A percentile compares a stretch with the other conserved stretches of the same genome.
Evolutionary conservation across 2,888 invertebrate genomes (phyloP).

Genomic region (Chrysopilus asiliformis): DNA sequence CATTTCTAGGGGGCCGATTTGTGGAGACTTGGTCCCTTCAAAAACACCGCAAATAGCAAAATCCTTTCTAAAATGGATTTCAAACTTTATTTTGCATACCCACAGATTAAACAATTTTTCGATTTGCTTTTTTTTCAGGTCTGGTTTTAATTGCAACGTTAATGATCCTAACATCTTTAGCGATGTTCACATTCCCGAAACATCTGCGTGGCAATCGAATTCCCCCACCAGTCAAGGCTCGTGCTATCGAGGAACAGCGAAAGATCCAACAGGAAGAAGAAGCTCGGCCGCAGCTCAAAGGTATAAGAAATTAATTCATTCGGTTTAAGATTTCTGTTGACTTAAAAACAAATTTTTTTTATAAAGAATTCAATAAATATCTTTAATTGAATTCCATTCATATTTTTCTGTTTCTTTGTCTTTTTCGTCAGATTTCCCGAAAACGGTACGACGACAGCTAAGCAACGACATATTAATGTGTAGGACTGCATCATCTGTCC

Average conservation of each 20-base stretch:
- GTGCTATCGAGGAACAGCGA: conserved; percentile 19
- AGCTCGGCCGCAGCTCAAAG: conserved; percentile 48
- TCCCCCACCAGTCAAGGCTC: conserved; percentile 28
- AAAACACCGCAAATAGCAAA: too few relatives aligned
- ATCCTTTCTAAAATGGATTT: too few relatives aligned
- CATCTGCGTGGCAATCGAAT: conserved; percentile 47
- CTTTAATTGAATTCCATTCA: not conserved
- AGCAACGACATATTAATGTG: conserved; percentile 86
- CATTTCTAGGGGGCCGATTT: too few relatives aligned
- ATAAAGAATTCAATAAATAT: not conserved
- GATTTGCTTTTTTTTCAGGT: conserved; percentile 44
- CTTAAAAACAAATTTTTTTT: too few relatives aligned
- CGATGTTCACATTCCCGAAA: conserved; percentile 85
- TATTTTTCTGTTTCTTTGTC: conserved; percentile 3
- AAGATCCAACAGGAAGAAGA: conserved; percentile 29
- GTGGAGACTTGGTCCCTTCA: too few relatives aligned
- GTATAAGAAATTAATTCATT: conserved; percentile 30
- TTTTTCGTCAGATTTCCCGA: conserved; percentile 53
- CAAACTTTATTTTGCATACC: too few relatives aligned
- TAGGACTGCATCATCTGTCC: conserved; percentile 78
- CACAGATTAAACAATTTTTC: too few relatives aligned
- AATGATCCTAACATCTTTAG: conserved; percentile 66
- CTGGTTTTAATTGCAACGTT: conserved; percentile 73
- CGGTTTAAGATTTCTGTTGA: too few relatives aligned
- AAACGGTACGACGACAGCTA: conserved; percentile 63